Conservation (phyloP, 2,113 vertebrate genomes). For the Barnardius zonarius region DNA sequence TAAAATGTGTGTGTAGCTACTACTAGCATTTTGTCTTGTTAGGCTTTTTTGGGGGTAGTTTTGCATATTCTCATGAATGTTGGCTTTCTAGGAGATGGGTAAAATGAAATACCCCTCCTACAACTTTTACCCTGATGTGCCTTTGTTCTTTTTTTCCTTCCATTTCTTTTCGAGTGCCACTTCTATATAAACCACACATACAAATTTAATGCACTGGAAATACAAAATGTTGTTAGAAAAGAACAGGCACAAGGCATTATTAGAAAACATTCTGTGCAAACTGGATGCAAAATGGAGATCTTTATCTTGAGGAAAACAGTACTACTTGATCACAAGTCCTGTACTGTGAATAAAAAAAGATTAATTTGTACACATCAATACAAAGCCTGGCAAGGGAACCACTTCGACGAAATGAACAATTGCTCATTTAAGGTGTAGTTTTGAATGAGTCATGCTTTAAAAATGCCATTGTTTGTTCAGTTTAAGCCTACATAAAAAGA, state of each 20-base stretch:
- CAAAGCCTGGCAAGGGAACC: constrained; percentile 20
- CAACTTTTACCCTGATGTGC: constrained; percentile 21
- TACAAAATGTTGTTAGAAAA: constrained; percentile 52
- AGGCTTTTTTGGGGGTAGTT: neutral
- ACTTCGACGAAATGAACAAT: constrained; percentile 37
- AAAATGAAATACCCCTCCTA: constrained; percentile 14
- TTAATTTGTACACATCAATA: constrained; percentile 2
- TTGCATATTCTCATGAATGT: neutral
- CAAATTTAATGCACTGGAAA: constrained; percentile 49
- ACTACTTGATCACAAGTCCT: neutral
- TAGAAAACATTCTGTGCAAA: constrained; percentile 46
- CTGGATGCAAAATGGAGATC: constrained; percentile 53
- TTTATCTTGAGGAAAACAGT: constrained; percentile 19
- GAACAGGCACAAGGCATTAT: constrained; percentile 7
- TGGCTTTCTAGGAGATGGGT: constrained; percentile 9
- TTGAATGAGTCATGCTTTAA: neutral
- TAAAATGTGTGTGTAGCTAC: neutral
- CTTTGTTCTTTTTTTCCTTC: constrained; percentile 58
- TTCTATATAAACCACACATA: constrained; percentile 32
- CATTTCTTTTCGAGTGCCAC: neutral
- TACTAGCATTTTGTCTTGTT: neutral
- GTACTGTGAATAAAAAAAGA: neutral
- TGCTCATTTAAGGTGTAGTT: neutral
- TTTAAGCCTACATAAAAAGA: neutral
- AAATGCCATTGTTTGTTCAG: constrained; percentile 34